phyloP scores from a whole-genome alignment of 2,113 vertebrate species.

The Podiceps cristatus region DNA sequence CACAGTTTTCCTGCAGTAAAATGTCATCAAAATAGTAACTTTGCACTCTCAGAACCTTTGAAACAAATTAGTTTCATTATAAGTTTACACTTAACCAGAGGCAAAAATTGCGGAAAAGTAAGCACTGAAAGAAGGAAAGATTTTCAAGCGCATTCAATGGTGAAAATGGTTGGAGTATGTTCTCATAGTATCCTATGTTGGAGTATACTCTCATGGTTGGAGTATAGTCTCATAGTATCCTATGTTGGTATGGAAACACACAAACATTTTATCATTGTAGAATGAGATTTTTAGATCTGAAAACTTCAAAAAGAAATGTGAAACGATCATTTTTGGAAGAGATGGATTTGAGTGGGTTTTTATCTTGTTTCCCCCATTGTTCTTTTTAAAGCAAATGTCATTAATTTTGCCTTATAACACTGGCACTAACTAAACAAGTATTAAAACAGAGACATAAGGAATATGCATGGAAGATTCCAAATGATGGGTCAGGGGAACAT shows the following conservation, averaged over 20 bases:
- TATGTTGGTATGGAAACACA: background rate
- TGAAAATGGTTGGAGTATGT: background rate
- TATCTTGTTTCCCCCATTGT: background rate
- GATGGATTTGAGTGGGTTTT: rapidly evolving
- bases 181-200: rapidly evolving
- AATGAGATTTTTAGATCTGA: background rate
- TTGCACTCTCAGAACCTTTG: background rate
- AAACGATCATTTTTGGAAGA: background rate
- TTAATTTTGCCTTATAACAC: background rate
- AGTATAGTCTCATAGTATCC: too few species aligned
- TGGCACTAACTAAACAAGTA: background rate
- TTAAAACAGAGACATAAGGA: background rate
- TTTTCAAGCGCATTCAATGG: background rate
- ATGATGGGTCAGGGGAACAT: background rate
- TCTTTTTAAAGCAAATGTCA: background rate
- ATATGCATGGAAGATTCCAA: background rate
- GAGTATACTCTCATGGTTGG: too few species aligned
- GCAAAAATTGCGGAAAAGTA: background rate
- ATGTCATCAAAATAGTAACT: background rate
- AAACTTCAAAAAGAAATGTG: background rate
- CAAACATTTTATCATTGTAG: background rate
- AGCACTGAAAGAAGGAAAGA: background rate
- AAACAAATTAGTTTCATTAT: background rate
- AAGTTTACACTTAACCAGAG: background rate
- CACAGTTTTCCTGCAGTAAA: background rate